Evolutionary conservation across 1,140 invertebrate species (phyloP), one percentile per base, ranked within the genome.

Genomic region (Lasioglossum albipes): DNA sequence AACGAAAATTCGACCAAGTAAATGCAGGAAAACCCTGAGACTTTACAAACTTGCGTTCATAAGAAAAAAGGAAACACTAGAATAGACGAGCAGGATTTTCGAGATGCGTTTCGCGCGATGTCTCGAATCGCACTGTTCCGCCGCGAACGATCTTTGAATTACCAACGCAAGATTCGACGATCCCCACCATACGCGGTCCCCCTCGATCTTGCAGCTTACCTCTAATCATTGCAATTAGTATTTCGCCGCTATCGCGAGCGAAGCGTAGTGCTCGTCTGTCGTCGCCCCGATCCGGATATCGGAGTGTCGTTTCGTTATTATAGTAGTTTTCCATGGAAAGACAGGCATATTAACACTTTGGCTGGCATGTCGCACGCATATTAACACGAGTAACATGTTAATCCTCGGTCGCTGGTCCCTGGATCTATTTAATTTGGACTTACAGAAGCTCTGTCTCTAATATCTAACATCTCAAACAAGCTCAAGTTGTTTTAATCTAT

Each of bases 141-240:
- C 20, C 12, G 45, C 59, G 61, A 13, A 52, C 66, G 54, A 80
- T 84, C 64, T 77, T 36, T 64, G 16, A 74, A 64, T 81, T 69
- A 70, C 52, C 36, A 77, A 77, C 31, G 45, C 31, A 57, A 85
- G 80, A 78, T 72, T 75, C 76, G 22, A 2, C 64, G 67, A 61
- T 59, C 59, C 75, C 66, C 77, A 79, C 79, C 64, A 42, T 61
- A 20, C 52, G 36, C 31, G 5, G 12, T 54, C 45, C 31, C 31
- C 66, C n/a, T 61, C 45, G 41, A 12, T 45, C 57, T 66, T 57
- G 41, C 41, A 20, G 69, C 54, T 77, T 69, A 79, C 64, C 72
- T 86, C 75, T 83, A 79, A 86, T 75, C 22, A n/a, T 75, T 27
- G 54, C 27, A 83, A 83, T 79, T 79, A 65, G 52, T 73, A 68